phyloP scores from a whole-genome alignment of 2,888 invertebrate species.

The Hydrotaea diabolus region DNA sequence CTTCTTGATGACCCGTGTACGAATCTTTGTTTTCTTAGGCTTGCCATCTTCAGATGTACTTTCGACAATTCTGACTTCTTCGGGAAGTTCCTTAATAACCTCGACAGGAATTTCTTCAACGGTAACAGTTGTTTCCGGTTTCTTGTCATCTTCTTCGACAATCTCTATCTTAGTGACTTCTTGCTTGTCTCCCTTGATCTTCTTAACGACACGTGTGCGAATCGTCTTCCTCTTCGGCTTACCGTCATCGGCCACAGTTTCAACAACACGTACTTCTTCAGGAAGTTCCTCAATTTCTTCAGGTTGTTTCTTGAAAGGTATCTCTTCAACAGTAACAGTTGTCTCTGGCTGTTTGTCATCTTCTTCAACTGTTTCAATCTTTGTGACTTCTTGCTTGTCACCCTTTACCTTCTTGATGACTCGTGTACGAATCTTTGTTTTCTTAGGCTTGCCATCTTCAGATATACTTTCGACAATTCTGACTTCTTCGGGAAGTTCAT shows the following conservation, averaged over 20 bases:
- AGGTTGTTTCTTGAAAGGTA: constrained; percentile 46
- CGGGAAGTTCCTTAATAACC: constrained; percentile 53
- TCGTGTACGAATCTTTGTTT: constrained; percentile 71
- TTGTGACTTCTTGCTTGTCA: constrained; percentile 71
- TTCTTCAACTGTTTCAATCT: constrained; percentile 72
- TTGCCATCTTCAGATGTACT: constrained; percentile 56
- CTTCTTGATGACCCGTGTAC: constrained; percentile 61
- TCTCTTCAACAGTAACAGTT: constrained; percentile 59
- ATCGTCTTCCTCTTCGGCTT: constrained; percentile 55
- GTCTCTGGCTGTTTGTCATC: constrained; percentile 71
- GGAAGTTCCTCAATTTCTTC: constrained; percentile 58
- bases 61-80: constrained; percentile 56
- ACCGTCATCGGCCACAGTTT: constrained; percentile 57
- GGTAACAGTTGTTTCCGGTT: constrained; percentile 59
- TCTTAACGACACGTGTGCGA: constrained; percentile 59
- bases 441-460: constrained; percentile 69
- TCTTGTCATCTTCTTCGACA: constrained; percentile 62
- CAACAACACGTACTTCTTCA: constrained; percentile 57
- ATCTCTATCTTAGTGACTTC: constrained; percentile 64
- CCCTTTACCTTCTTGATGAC: constrained; percentile 72
- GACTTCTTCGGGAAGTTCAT: constrained; percentile 71
- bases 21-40: constrained; percentile 56
- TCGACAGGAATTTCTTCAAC: constrained; percentile 56
- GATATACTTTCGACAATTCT: constrained; percentile 68
- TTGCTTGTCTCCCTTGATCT: constrained; percentile 61